These are phyloP conservation scores for Antechinus flavipes DNA, from an alignment of 2,113 vertebrate genomes.

Conservation along the genomic window DNA sequence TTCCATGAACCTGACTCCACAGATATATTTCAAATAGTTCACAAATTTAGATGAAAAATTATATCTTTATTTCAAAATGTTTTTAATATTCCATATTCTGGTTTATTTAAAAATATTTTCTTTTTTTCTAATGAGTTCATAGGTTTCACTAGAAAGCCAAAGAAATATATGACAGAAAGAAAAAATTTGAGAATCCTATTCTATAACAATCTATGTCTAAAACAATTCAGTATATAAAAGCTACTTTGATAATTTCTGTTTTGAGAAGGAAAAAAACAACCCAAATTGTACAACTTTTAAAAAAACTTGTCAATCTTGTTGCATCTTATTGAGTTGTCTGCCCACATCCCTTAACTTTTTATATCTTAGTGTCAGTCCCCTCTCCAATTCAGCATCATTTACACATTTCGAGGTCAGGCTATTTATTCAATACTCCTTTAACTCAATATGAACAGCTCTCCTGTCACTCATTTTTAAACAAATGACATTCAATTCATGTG, in stretches of 20 bases:
- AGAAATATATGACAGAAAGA: not conserved
- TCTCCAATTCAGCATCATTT: conserved; percentile 31
- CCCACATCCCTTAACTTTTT: not conserved
- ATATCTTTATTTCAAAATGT: not conserved
- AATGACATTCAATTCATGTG: conserved; percentile 9
- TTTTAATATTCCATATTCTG: not conserved
- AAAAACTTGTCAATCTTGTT: not conserved
- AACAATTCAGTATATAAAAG: not conserved
- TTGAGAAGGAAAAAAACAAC: not conserved
- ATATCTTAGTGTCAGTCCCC: not conserved
- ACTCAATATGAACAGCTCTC: not conserved
- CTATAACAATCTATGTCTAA: not conserved
- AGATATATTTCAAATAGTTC: not conserved
- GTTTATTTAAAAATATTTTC: not conserved
- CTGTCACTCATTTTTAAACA: not conserved
- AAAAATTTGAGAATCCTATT: not conserved
- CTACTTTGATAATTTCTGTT: not conserved
- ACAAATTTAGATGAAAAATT: not conserved
- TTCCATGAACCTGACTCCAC: not conserved
- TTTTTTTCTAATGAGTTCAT: not conserved
- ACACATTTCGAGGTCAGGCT: conserved; percentile 14
- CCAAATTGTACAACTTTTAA: not conserved
- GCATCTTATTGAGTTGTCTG: not conserved
- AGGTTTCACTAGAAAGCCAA: not conserved
- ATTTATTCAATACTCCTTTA: conserved; percentile 5